These are phyloP conservation scores for Sinhomidia bicolor DNA, from an alignment of 2,888 invertebrate species.

Conservation along the genomic window DNA sequence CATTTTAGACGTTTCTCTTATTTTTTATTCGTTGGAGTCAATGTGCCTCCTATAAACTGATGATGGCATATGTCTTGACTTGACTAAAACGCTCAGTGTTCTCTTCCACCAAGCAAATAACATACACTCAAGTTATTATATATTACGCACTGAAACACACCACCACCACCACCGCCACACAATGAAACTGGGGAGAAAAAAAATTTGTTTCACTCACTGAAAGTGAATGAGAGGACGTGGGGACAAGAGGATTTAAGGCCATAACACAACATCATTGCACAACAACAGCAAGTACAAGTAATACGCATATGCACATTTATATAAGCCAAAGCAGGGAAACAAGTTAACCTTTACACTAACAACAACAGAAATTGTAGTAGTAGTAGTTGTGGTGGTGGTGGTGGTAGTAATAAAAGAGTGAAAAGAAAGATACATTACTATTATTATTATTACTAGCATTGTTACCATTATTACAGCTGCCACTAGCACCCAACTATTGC, in stretches of 20 bases:
- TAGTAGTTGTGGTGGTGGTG: no score
- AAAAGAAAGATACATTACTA: conserved; percentile 22
- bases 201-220: background rate
- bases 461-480: background rate
- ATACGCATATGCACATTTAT: background rate
- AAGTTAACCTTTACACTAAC: conserved; percentile 10
- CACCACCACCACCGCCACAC: background rate
- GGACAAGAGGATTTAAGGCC: background rate
- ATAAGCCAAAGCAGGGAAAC: background rate
- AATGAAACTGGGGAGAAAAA: background rate
- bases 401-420: background rate
- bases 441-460: conserved; percentile 11
- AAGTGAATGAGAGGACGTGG: background rate
- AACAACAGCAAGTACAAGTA: no score
- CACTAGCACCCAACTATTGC: background rate
- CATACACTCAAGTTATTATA: no score
- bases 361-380: conserved; percentile 19
- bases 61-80: no score
- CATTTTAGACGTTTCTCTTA: no score
- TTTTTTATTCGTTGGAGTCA: no score
- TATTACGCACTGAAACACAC: no score
- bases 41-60: no score
- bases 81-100: no score
- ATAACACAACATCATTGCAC: background rate
- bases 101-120: no score